These are phyloP conservation scores for Rhineura floridana DNA, from an alignment of 2,113 vertebrate species.

Conservation along the genomic window DNA sequence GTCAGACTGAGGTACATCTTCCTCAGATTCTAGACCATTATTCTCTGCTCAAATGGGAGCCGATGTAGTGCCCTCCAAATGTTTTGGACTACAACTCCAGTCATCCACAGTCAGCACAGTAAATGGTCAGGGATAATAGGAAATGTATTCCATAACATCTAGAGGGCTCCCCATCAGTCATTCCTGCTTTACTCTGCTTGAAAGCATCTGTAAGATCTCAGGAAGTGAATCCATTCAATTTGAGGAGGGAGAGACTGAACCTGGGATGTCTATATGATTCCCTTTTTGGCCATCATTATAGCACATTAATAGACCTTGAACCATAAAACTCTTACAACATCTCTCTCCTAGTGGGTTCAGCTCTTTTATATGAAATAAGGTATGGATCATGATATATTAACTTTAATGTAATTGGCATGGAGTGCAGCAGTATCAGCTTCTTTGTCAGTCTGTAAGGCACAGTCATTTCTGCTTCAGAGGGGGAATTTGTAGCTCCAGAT, in stretches of 20 bases:
- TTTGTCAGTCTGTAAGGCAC: neutral
- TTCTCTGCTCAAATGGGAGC: too few species aligned
- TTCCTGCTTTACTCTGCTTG: neutral
- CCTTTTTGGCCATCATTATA: neutral
- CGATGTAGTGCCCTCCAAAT: too few species aligned
- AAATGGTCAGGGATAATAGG: too few species aligned
- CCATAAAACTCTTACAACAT: neutral
- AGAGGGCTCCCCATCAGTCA: too few species aligned
- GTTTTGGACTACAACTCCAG: too few species aligned
- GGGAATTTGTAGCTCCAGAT: neutral
- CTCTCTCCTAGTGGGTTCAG: neutral
- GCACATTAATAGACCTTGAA: neutral
- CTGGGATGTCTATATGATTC: neutral
- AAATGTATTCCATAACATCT: too few species aligned
- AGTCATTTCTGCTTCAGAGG: neutral
- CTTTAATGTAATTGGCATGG: rapidly evolving
- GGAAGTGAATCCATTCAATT: neutral
- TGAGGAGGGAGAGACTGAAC: neutral
- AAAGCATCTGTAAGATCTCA: neutral
- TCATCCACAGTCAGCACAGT: too few species aligned
- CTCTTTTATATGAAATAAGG: neutral
- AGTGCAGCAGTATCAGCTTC: rapidly evolving
- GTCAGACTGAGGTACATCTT: neutral
- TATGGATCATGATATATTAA: neutral
- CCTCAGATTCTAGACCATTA: too few species aligned